A percentile compares a stretch with the other conserved stretches of the same genome.
phyloP scores from a whole-genome alignment of 2,113 vertebrate genomes.

The Mus musculus region GRCm39 chr10:45482001-45482500 shows the following conservation, averaged over 20 bases:
- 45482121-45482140: neutral
- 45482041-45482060: neutral
- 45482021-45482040: neutral
- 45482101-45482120: conserved; percentile 3
- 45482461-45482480: neutral
- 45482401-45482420: neutral
- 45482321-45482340: conserved; percentile 34
- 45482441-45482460: conserved; percentile 47
- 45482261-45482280: neutral
- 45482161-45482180: neutral
- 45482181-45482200: neutral
- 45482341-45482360: conserved; percentile 46
- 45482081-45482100: neutral
- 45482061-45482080: conserved; percentile 41
- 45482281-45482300: conserved; percentile 46
- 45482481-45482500: too few relatives aligned
- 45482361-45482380: conserved; percentile 39
- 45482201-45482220: neutral
- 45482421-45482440: neutral
- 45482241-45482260: neutral
- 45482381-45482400: conserved; percentile 28
- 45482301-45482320: conserved; percentile 23
- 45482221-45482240: neutral
- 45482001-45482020: neutral
- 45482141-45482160: neutral